A percentile compares a stretch with the other conserved stretches of the same genome.
phyloP scores from a whole-genome alignment of 2,888 invertebrate species.

The Stenolophus ochropezus region DNA sequence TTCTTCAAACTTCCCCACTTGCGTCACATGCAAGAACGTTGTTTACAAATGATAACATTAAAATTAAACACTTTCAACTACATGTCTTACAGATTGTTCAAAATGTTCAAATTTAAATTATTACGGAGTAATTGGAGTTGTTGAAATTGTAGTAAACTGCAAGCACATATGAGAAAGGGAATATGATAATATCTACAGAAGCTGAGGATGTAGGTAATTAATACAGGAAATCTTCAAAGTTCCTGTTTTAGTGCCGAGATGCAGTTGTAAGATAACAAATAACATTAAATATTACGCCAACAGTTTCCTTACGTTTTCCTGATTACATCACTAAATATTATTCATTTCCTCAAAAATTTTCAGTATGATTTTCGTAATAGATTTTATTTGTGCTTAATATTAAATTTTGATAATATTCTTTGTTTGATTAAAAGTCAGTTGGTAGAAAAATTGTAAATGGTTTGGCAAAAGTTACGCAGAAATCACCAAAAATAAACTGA shows the following conservation, averaged over 20 bases:
- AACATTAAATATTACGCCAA: neutral
- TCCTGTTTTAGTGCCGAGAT: neutral
- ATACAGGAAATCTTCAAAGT: conserved; percentile 28
- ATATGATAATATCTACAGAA: neutral
- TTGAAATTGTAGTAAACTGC: neutral
- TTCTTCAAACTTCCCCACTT: neutral
- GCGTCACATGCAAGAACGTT: neutral
- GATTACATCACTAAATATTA: neutral
- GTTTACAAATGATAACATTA: neutral
- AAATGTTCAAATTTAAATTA: neutral
- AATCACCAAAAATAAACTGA: too few relatives aligned
- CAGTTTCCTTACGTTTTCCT: neutral
- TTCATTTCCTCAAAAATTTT: too few relatives aligned
- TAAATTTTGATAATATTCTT: too few relatives aligned
- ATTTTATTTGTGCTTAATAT: too few relatives aligned
- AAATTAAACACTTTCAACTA: neutral
- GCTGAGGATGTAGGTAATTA: conserved; percentile 30
- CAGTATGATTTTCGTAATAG: too few relatives aligned
- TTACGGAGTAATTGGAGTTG: neutral
- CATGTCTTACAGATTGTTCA: neutral
- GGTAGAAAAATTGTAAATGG: too few relatives aligned
- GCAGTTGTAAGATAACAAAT: neutral
- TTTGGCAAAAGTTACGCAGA: too few relatives aligned
- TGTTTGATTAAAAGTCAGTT: too few relatives aligned
- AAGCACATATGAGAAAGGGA: neutral